Evolutionary conservation across 2,113 vertebrate genomes (phyloP).

Genomic region (Cromileptes altivelis): DNA sequence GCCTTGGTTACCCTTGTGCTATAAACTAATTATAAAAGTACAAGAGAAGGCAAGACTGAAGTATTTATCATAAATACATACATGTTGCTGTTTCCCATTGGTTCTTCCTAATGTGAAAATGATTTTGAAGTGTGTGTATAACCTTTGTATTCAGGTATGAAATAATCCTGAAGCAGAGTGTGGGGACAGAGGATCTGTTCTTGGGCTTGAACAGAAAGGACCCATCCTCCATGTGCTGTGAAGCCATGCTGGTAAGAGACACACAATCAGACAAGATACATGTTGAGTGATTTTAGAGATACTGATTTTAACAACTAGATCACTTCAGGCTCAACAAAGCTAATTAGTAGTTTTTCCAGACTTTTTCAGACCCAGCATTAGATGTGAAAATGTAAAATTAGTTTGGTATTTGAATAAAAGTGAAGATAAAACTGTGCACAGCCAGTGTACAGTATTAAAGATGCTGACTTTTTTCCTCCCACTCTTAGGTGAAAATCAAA

Average conservation of each 20-base stretch:
- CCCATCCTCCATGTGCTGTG: slow-evolving; percentile 93
- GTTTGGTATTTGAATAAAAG: neutral
- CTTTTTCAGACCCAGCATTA: neutral
- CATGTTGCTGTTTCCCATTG: neutral
- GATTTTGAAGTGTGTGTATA: neutral
- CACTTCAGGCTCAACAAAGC: neutral
- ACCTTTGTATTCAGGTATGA: slow-evolving; percentile 87
- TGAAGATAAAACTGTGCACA: neutral
- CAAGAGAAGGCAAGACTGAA: neutral
- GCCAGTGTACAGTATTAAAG: neutral
- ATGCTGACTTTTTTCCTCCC: neutral
- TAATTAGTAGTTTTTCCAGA: neutral
- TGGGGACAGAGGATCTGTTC: slow-evolving; percentile 93
- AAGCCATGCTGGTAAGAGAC: slow-evolving; percentile 89
- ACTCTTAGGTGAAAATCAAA: slow-evolving; percentile 91
- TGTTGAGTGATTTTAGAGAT: neutral
- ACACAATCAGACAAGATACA: neutral
- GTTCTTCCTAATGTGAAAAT: neutral
- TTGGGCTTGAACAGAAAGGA: slow-evolving; percentile 91
- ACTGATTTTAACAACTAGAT: neutral
- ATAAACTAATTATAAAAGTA: neutral
- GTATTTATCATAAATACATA: neutral
- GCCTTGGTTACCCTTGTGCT: neutral
- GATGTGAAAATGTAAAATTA: neutral
- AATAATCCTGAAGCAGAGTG: slow-evolving; percentile 90